These are phyloP conservation scores for Nycteola revayana DNA, from an alignment of 2,888 invertebrate species.

Conservation along the genomic window DNA sequence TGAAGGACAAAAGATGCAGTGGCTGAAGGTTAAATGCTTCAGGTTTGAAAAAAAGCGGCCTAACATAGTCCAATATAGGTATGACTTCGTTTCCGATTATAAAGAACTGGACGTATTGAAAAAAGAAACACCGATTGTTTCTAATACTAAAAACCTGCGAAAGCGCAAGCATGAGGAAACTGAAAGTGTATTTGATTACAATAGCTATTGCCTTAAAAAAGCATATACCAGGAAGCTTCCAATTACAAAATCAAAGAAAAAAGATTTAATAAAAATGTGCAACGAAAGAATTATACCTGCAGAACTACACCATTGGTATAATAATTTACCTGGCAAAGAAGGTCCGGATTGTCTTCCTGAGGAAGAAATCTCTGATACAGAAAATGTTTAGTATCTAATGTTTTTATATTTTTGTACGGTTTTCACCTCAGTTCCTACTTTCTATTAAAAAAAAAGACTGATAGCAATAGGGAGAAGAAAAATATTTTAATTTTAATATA, in stretches of 20 bases:
- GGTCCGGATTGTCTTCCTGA: constrained; percentile 4
- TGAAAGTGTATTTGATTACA: neutral
- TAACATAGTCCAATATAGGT: too few relatives aligned
- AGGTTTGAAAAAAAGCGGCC: too few relatives aligned
- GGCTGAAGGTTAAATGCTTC: too few relatives aligned
- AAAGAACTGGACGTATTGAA: neutral
- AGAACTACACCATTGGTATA: constrained; percentile 6
- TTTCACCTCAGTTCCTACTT: neutral
- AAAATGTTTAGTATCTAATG: neutral
- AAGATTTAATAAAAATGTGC: constrained; percentile 3
- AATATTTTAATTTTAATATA: neutral
- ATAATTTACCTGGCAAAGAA: constrained; percentile 4
- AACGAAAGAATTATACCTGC: constrained; percentile 5
- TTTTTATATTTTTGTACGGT: neutral
- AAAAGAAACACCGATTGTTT: neutral
- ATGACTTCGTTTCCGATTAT: too few relatives aligned
- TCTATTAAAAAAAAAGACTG: neutral
- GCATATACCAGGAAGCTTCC: constrained; percentile 1
- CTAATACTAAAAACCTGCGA: neutral
- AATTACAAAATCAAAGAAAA: constrained; percentile 3
- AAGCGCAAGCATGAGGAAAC: neutral
- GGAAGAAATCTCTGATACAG: constrained; percentile 1
- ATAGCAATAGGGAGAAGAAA: neutral
- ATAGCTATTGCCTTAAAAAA: neutral
- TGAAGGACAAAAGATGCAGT: too few relatives aligned